These are phyloP conservation scores for Tetragonula carbonaria DNA, from an alignment of 2,888 invertebrate genomes.

Conservation along the genomic window DNA sequence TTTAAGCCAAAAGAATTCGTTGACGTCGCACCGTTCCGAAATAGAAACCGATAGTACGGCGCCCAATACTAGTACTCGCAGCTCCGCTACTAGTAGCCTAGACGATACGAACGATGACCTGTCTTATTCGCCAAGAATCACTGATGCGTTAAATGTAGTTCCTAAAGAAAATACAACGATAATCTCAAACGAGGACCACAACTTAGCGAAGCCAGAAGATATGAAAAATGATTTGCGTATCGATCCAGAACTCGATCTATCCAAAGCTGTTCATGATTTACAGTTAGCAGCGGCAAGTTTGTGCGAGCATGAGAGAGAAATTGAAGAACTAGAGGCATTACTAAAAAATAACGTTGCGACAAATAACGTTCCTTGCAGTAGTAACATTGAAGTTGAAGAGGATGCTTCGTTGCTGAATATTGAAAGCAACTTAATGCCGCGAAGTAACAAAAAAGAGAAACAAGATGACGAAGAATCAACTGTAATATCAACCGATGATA, in stretches of 20 bases:
- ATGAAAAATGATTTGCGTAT: neutral
- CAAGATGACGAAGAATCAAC: conserved; percentile 44
- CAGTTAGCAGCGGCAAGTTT: conserved; percentile 67
- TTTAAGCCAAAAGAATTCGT: conserved; percentile 49
- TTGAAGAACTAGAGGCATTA: conserved; percentile 46
- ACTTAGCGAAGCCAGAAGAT: neutral
- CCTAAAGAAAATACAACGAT: conserved; percentile 43
- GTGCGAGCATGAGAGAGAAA: conserved; percentile 58
- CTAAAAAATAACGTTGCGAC: conserved; percentile 19
- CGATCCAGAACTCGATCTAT: conserved; percentile 57
- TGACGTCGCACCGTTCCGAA: conserved; percentile 54
- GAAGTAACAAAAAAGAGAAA: conserved; percentile 12
- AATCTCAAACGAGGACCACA: conserved; percentile 27
- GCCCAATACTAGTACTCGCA: conserved; percentile 55
- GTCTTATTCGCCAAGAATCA: conserved; percentile 29
- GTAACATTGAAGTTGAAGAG: conserved; percentile 3
- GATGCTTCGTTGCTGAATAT: neutral
- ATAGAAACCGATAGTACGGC: conserved; percentile 52
- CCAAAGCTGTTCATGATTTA: conserved; percentile 65
- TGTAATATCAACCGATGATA: conserved; percentile 33
- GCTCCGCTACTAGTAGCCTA: conserved; percentile 48
- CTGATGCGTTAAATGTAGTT: conserved; percentile 23
- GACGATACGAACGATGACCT: conserved; percentile 52
- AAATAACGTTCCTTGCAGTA: neutral
- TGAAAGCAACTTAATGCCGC: neutral